These are phyloP conservation scores for Drosophila gunungcola DNA, from an alignment of 1,140 invertebrate species.

Conservation along the genomic window DNA sequence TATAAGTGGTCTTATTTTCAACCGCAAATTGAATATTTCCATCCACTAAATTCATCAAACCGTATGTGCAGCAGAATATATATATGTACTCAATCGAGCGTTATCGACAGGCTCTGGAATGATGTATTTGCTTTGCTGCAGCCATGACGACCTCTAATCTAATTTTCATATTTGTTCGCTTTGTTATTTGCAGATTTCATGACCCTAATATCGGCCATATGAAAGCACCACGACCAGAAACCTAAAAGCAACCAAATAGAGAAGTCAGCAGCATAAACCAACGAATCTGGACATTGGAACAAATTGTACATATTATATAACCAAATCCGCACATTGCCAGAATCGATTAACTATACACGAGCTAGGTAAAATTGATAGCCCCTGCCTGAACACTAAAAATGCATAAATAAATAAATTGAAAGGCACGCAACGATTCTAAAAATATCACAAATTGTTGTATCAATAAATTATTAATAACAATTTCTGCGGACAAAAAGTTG, in stretches of 20 bases:
- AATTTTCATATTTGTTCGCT: constrained; percentile 66
- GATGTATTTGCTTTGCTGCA: constrained; percentile 33
- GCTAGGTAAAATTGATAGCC: constrained; percentile 26
- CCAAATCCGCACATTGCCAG: constrained; percentile 43
- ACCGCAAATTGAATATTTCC: constrained; percentile 38
- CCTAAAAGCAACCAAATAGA: constrained; percentile 22
- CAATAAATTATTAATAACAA: constrained; percentile 72
- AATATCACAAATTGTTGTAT: constrained; percentile 69
- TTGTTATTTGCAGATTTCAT: constrained; percentile 73
- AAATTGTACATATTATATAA: constrained; percentile 65
- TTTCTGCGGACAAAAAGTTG: constrained; percentile 55
- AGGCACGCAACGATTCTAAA: constrained; percentile 58
- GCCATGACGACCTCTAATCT: constrained; percentile 65
- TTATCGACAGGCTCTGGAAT: constrained; percentile 31
- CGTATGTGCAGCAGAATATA: background rate
- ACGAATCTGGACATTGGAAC: constrained; percentile 57
- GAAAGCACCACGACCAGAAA: constrained; percentile 23
- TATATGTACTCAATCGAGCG: constrained; percentile 25
- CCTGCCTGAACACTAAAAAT: constrained; percentile 21
- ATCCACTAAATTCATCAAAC: constrained; percentile 20
- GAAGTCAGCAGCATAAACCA: constrained; percentile 58
- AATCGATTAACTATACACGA: constrained; percentile 33
- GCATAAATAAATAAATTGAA: constrained; percentile 66
- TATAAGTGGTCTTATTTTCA: background rate
- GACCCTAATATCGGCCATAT: constrained; percentile 70